Percentiles rank a stretch among this genome's conserved stretches.
Conservation (phyloP, 2,113 vertebrate genomes). For the Danio rerio region DNA sequence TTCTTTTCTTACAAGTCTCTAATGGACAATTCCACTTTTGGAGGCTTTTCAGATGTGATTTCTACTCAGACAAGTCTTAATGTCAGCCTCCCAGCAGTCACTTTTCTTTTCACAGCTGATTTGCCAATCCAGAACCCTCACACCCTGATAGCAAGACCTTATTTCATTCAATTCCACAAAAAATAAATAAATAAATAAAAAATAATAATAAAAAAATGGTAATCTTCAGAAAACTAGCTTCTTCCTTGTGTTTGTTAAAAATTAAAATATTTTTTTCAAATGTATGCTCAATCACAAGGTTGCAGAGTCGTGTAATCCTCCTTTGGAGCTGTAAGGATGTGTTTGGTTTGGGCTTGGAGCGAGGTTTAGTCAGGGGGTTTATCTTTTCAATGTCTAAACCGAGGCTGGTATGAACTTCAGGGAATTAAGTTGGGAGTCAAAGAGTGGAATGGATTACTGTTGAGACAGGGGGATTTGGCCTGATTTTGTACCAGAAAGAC, state of each 20-base stretch:
- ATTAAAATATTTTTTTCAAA: conserved; percentile 7
- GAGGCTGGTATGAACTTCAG: conserved; percentile 27
- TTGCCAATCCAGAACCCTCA: conserved; percentile 49
- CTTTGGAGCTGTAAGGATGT: conserved; percentile 15
- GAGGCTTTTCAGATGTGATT: conserved; percentile 57
- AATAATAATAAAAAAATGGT: too few species aligned
- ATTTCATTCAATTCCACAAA: conserved; percentile 13
- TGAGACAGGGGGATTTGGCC: conserved; percentile 36
- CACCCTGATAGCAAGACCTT: conserved; percentile 8
- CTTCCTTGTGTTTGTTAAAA: conserved; percentile 6
- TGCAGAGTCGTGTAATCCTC: conserved; percentile 37
- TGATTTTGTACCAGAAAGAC: conserved; percentile 39
- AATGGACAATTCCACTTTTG: conserved; percentile 49
- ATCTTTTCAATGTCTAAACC: conserved; percentile 31
- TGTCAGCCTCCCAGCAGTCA: conserved; percentile 41
- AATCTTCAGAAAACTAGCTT: conserved; percentile 10
- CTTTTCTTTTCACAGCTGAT: conserved; percentile 48
- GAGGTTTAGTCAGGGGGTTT: conserved; percentile 38
- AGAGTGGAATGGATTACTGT: conserved; percentile 27
- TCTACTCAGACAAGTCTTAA: conserved; percentile 51
- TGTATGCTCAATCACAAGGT: conserved; percentile 6
- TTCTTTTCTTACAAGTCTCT: conserved; percentile 44
- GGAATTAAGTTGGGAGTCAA: conserved; percentile 39
- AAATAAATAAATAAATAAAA: too few species aligned
- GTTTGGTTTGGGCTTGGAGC: conserved; percentile 16